phyloP scores from a whole-genome alignment of 2,113 vertebrate species.

The Trogon surrucura region DNA sequence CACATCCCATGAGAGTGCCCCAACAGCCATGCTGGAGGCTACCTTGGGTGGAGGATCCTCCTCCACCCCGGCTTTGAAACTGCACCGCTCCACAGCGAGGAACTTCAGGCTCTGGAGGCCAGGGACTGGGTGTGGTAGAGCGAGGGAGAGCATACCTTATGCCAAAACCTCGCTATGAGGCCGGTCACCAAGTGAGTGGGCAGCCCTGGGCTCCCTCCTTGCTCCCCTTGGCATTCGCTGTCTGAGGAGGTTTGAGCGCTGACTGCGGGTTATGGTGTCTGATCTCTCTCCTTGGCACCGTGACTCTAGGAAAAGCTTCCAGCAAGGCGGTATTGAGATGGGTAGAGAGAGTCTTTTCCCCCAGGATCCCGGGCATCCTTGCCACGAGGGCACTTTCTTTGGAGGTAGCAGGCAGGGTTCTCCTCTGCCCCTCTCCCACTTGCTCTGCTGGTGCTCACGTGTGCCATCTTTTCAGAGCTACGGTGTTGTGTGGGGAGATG shows the following conservation, averaged over 20 bases:
- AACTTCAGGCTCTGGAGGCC: background rate
- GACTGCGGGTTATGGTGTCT: background rate
- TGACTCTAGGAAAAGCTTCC: background rate
- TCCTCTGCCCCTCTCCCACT: background rate
- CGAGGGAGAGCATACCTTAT: accelerated
- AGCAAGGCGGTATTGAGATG: accelerated
- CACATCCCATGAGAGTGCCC: constrained; percentile 50
- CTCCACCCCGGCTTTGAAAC: constrained; percentile 48
- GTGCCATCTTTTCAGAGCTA: accelerated
- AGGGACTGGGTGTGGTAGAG: background rate
- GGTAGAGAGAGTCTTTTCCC: background rate
- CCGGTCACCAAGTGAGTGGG: background rate
- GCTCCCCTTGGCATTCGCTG: accelerated
- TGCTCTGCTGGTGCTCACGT: accelerated
- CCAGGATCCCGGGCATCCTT: accelerated
- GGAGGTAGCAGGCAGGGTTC: background rate
- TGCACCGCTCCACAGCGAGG: background rate
- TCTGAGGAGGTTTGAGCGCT: accelerated
- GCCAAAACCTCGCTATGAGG: background rate
- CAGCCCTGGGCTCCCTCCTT: background rate
- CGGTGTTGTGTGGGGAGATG: accelerated
- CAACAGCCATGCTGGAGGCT: constrained; percentile 60
- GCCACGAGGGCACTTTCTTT: background rate
- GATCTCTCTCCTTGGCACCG: background rate
- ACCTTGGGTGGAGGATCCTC: constrained; percentile 39